Conservation (phyloP, 2,113 vertebrate genomes). For the Scopus umbretta region DNA sequence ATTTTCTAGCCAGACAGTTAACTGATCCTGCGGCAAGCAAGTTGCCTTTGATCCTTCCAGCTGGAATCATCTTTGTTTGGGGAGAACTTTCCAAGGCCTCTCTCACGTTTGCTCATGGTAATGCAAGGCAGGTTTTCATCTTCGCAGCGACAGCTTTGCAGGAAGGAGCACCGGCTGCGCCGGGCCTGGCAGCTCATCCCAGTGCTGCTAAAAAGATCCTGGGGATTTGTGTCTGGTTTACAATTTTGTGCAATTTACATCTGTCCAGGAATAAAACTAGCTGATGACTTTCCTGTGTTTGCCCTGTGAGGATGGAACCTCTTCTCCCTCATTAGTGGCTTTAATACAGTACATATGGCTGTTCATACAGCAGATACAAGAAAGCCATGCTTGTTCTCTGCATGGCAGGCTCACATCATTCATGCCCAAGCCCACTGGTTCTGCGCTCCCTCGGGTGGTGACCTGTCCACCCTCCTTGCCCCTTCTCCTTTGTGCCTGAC, state of each 20-base stretch:
- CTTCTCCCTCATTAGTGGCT: background rate
- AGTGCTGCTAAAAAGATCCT: background rate
- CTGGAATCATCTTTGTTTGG: background rate
- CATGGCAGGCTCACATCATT: rapidly evolving
- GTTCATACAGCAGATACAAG: background rate
- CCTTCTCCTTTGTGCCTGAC: background rate
- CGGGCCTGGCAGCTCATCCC: background rate
- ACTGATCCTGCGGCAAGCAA: background rate
- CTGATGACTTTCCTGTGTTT: background rate
- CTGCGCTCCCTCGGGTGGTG: background rate
- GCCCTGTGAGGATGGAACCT: background rate
- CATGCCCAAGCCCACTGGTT: background rate
- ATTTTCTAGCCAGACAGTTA: background rate
- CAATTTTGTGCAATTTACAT: background rate
- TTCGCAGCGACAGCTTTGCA: background rate
- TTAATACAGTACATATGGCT: background rate
- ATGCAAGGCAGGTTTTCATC: background rate
- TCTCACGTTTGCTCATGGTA: background rate
- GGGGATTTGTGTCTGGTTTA: background rate
- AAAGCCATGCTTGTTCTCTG: background rate
- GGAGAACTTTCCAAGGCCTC: background rate
- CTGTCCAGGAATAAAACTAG: background rate
- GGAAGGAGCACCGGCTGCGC: background rate
- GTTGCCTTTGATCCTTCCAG: background rate
- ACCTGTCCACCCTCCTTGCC: background rate